phyloP scores from a whole-genome alignment of 2,113 vertebrate genomes.

The Alethe castanea region DNA sequence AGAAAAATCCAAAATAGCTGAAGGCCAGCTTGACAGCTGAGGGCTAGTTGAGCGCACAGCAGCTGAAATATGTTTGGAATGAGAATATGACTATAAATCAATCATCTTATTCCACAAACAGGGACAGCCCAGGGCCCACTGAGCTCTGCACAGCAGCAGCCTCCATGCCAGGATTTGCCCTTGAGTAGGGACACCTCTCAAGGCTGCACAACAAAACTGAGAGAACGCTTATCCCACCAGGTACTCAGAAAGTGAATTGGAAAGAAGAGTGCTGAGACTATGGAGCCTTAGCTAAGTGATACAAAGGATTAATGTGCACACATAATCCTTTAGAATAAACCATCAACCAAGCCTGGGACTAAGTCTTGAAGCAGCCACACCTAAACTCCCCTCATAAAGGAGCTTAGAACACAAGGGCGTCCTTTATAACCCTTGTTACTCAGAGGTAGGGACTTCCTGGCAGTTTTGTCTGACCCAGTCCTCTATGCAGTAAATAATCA shows the following conservation, averaged over 20 bases:
- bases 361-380: neutral
- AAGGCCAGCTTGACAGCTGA: neutral
- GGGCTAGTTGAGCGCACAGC: neutral
- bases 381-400: neutral
- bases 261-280: neutral
- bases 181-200: neutral
- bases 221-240: neutral
- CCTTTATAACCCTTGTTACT: neutral
- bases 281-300: neutral
- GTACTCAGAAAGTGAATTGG: neutral
- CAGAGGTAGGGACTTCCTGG: neutral
- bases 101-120: neutral
- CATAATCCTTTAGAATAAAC: neutral
- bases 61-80: accelerated
- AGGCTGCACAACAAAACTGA: neutral
- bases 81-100: neutral
- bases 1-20: neutral
- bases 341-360: neutral
- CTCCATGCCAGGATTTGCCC: neutral
- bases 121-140: neutral
- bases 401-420: neutral
- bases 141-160: neutral
- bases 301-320: neutral
- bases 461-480: neutral
- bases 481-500: neutral